Evolutionary conservation across 2,113 vertebrate species (phyloP).

Genomic region (Leuciscus idus): DNA sequence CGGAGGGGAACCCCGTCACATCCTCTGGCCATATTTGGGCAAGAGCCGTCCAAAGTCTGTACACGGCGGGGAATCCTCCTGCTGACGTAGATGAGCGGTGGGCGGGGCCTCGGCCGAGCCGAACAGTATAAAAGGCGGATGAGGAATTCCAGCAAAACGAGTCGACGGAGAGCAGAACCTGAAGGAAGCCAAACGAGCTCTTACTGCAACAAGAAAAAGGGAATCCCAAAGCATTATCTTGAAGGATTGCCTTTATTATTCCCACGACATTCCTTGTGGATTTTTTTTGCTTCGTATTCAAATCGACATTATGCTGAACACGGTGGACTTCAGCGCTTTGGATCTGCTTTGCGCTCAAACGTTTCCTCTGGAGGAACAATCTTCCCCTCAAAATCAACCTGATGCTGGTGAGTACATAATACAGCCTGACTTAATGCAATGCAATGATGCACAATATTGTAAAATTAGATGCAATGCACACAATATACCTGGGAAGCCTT

Average conservation of each 20-base stretch:
- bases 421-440: too few species aligned
- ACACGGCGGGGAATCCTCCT: slow-evolving; percentile 60
- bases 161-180: slow-evolving; percentile 50
- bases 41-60: slow-evolving; percentile 45
- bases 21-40: slow-evolving; percentile 62
- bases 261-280: slow-evolving; percentile 37
- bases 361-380: slow-evolving; percentile 17
- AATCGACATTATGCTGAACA: slow-evolving; percentile 53
- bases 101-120: slow-evolving; percentile 47
- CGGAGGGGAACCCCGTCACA: slow-evolving; percentile 63
- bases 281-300: slow-evolving; percentile 22
- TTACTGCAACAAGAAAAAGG: slow-evolving; percentile 33
- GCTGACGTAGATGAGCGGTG: slow-evolving; percentile 51
- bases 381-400: slow-evolving; percentile 6
- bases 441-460: too few species aligned
- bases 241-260: not conserved
- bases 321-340: slow-evolving; percentile 58
- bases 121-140: slow-evolving; percentile 50
- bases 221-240: slow-evolving; percentile 49
- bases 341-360: slow-evolving; percentile 53
- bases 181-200: not conserved
- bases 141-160: slow-evolving; percentile 55
- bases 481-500: too few species aligned
- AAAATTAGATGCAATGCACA: too few species aligned
- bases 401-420: slow-evolving; percentile 44